A percentile compares a stretch with the other conserved stretches of the same genome.
phyloP scores from a whole-genome alignment of 2,797 vertebrate species.

The Lithobates sylvaticus region DNA sequence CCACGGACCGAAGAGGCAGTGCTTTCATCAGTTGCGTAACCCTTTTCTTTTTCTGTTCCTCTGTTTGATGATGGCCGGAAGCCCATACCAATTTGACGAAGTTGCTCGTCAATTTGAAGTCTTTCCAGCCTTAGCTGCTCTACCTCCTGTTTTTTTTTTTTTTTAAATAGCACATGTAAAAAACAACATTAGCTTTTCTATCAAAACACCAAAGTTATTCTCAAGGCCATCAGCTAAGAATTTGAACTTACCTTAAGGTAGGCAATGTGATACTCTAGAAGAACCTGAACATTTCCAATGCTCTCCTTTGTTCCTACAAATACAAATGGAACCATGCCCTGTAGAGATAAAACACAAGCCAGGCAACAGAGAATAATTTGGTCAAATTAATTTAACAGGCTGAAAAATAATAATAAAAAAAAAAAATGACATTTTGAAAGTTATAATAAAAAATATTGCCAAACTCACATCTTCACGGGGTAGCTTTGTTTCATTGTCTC shows the following conservation, averaged over 20 bases:
- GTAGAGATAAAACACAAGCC: constrained; percentile 59
- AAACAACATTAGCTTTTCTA: not conserved
- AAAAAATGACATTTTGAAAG: not conserved
- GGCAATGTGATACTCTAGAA: constrained; percentile 96
- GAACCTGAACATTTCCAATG: constrained; percentile 95
- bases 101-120: constrained; percentile 95
- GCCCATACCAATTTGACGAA: constrained; percentile 94
- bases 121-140: constrained; percentile 95
- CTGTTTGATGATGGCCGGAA: constrained; percentile 84
- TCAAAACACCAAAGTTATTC: not conserved
- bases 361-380: not conserved
- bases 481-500: constrained; percentile 96
- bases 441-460: not conserved
- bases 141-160: constrained; percentile 82
- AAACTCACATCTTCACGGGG: constrained; percentile 93
- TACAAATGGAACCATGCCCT: constrained; percentile 99
- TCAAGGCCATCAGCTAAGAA: not conserved
- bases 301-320: constrained; percentile 99
- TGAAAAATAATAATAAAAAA: not conserved
- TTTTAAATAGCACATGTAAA: not conserved
- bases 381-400: not conserved
- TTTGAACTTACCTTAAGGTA: constrained; percentile 91
- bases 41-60: constrained; percentile 84
- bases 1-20: constrained; percentile 83
- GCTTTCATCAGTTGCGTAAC: constrained; percentile 84